A percentile compares a stretch with the other conserved stretches of the same genome.
Evolutionary conservation across 1,140 invertebrate species (phyloP).

Genomic region (Teleopsis dalmanni): DNA sequence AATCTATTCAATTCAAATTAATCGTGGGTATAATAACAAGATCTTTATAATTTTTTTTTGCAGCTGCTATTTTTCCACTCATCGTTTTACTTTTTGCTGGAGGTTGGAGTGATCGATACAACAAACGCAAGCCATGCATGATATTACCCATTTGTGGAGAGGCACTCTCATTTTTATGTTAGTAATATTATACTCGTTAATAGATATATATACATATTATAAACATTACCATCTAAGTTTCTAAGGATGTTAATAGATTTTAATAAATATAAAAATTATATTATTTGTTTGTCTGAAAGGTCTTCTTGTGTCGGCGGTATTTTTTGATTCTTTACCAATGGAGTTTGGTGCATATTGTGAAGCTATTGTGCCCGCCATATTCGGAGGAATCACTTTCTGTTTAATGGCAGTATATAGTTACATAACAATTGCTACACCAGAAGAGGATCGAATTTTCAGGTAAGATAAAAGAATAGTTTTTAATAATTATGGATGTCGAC

Average conservation of each 20-base stretch:
- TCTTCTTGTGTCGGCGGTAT: slow-evolving; percentile 34
- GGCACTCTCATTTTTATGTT: slow-evolving; percentile 36
- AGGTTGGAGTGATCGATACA: slow-evolving; percentile 57
- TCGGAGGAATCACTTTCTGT: slow-evolving; percentile 52
- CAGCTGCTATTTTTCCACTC: slow-evolving; percentile 51
- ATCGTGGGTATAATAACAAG: no score
- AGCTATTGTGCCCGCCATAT: slow-evolving; percentile 50
- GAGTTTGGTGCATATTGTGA: slow-evolving; percentile 50
- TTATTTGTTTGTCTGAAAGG: slow-evolving; percentile 14
- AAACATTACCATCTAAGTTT: background rate
- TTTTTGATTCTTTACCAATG: slow-evolving; percentile 44
- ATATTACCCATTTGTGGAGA: slow-evolving; percentile 55
- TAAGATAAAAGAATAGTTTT: slow-evolving; percentile 2
- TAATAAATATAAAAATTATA: background rate
- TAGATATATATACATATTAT: background rate
- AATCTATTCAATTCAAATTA: background rate
- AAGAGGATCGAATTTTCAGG: slow-evolving; percentile 53
- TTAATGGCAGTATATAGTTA: slow-evolving; percentile 58
- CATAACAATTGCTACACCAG: slow-evolving; percentile 51
- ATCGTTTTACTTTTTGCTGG: slow-evolving; percentile 57
- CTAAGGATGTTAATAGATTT: background rate
- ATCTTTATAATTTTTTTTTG: slow-evolving; percentile 36
- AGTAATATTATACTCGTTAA: slow-evolving; percentile 11
- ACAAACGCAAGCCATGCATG: slow-evolving; percentile 57
- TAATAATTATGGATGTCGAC: no score